phyloP scores from a whole-genome alignment of 2,113 vertebrate species.

The Eupsittula cactorum region DNA sequence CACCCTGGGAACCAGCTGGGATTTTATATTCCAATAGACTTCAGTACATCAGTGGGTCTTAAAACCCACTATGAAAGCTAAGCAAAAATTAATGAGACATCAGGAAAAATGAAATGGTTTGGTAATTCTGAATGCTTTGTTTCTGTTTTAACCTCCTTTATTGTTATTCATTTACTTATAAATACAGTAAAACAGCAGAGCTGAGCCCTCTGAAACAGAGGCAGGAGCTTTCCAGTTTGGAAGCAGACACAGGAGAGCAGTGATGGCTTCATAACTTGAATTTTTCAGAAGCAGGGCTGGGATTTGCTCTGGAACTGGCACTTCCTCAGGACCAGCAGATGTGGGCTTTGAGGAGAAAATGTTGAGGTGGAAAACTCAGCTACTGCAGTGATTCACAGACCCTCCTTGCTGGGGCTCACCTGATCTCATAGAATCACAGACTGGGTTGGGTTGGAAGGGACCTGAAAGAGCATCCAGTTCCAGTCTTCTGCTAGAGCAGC shows the following conservation, averaged over 20 bases:
- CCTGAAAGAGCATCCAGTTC: neutral
- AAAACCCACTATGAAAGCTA: neutral
- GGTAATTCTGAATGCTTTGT: neutral
- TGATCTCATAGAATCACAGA: neutral
- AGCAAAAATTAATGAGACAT: neutral
- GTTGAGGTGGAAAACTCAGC: neutral
- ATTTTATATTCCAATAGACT: neutral
- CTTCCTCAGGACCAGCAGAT: neutral
- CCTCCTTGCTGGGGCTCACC: neutral
- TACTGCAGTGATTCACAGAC: neutral
- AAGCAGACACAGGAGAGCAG: neutral
- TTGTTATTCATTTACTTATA: neutral
- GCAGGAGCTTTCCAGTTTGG: neutral
- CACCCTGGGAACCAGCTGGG: neutral
- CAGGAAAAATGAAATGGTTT: neutral
- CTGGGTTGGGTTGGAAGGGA: neutral
- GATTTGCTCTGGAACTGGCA: neutral
- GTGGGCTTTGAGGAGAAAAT: neutral
- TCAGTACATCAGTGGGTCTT: neutral
- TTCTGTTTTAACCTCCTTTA: neutral
- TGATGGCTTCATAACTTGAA: neutral
- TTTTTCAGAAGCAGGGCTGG: neutral
- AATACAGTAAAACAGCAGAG: neutral
- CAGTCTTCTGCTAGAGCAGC: neutral
- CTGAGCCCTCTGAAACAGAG: neutral